Evolutionary conservation across 2,113 vertebrate genomes (phyloP), one percentile per base, ranked within the genome.

Genomic region (Varanus salvator): DNA sequence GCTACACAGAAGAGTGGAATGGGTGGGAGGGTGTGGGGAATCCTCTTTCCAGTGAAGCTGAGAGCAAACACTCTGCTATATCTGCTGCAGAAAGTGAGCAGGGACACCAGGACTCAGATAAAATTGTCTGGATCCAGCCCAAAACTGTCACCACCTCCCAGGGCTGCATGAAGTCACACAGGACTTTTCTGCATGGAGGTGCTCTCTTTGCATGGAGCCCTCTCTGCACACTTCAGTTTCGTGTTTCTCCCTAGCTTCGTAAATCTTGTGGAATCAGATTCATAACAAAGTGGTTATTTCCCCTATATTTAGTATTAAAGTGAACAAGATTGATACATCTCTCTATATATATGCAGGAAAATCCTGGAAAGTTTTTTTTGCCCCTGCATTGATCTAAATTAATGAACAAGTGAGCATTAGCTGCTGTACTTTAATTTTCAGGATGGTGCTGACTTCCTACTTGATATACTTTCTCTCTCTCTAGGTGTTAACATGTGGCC

Each of bases 401-500:
- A 81, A 72, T 72, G 17, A 50, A 82, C 4, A 0, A 72, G 19
- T 72, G 68, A 44, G n/a, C 50, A 29, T 57, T 54, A 82, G n/a
- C n/a, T 82, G 80, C 50, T 14, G 50, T 23, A 57, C 17, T 88
- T 82, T 71, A 88, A 69, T 74, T 82, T 88, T 71, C 25, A 74
- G 72, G 50, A 71, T 54, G 52, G 23, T 82, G 78, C 29, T 80
- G 86, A 69, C 76, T 69, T 87, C 72, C 29, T 15, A 57, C 12
- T 57, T 81, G 48, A 72, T 19, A 82, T 88, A 27, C 25, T 57
- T 69, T 44, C 25, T n/a, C 60, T 11, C 72, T 76, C 34, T 27
- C 38, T 44, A 64, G 76, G 48, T 57, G 27, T 81, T 81, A 81
- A n/a, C 4, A 7, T 57, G 25, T 57, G 25, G 78, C 68, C 34